Base-by-base conservation (phyloP, 2,113 vertebrate species). In the Lamprologus sp. region DNA sequence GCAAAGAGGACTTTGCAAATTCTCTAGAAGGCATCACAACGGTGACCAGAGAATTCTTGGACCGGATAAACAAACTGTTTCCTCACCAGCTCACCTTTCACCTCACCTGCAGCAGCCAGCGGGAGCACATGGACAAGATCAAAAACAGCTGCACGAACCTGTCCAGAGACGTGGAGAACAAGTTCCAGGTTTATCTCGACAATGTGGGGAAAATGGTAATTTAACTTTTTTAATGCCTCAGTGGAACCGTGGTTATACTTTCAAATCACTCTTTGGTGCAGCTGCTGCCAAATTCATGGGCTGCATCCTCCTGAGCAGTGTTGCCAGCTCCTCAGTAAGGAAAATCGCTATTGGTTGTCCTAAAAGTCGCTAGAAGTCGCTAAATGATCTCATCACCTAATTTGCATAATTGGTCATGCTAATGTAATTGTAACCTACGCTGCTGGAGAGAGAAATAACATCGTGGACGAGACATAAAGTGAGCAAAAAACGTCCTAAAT, bases 1-100 rank as follows among this genome's bases (percentile, higher is more conserved):
- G 96, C 89, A 96, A 96, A 81, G 95, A 96, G 49, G 96, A 96
- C 82, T 97, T 96, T 79, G 84, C 90, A n/a, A 31, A 89, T 2
- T 94, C 96, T 49, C 85, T 97, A 89, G 83, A 94, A 8, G 96
- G 96, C 7, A 96, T 97, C 91, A 86, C 94, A 51, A 56, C 19
- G 1, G 96, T 97, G 84, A 97, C 96, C 9, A 86, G 47, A 4
- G 79, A 84, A 12, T 97, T 97, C 87, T 94, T 96, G 82, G 65
- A 65, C 19, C 94, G 92, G 80, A 96, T 97, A 68, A 93, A 96
- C 86, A 95, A 58, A 86, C 79, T 96, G 92, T 96, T 96, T 58
- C 92, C 95, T 6, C 87, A 94, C 60, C 89, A 93, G 73, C 15
- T 92, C 87, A 96, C 95, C 83, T 97, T 97, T 85, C 95, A 96